These are phyloP conservation scores for Psittacula cyanocephala DNA, from an alignment of 2,113 vertebrate species.

Conservation along the genomic window DNA sequence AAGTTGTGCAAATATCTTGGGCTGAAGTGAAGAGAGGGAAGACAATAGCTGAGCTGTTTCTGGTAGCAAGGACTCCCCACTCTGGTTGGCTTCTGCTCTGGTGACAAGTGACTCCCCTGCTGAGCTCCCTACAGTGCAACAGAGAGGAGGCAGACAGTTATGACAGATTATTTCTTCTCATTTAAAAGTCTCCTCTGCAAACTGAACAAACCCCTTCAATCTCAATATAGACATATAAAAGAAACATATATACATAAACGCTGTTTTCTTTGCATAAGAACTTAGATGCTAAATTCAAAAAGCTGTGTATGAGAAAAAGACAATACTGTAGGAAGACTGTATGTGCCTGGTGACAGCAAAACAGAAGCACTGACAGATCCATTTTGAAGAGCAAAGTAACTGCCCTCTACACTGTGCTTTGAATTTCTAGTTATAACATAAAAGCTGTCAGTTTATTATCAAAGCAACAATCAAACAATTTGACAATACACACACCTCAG, in stretches of 20 bases:
- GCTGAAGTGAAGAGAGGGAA: conserved; percentile 79
- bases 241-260: background rate
- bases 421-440: background rate
- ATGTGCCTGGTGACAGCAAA: background rate
- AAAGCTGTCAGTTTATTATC: background rate
- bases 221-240: background rate
- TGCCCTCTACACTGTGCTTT: background rate
- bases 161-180: background rate
- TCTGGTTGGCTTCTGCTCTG: conserved; percentile 66
- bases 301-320: background rate
- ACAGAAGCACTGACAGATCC: background rate
- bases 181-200: background rate
- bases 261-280: background rate
- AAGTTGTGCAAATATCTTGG: conserved; percentile 83
- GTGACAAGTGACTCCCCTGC: conserved; percentile 44
- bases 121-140: conserved; percentile 60
- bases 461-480: background rate
- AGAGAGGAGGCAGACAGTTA: conserved; percentile 28
- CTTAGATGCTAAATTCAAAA: background rate
- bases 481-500: background rate
- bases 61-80: conserved; percentile 51
- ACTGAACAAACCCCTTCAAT: background rate
- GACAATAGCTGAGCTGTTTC: conserved; percentile 77
- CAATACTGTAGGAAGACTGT: background rate
- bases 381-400: background rate